phyloP scores from a whole-genome alignment of 2,888 invertebrate genomes.

The Balanococcus diminutus region DNA sequence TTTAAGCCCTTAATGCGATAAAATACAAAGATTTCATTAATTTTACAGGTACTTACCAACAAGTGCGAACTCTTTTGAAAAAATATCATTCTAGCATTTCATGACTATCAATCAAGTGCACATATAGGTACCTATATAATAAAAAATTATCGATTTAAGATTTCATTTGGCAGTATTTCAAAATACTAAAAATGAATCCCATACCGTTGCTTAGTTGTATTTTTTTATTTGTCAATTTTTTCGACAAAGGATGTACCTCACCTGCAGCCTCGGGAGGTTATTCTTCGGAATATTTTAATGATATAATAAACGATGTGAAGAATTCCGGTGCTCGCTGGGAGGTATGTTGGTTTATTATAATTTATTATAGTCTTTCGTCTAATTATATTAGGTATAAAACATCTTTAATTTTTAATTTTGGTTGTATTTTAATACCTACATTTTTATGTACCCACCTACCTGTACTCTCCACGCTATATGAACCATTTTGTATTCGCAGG shows the following conservation, averaged over 20 bases:
- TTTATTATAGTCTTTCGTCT: neutral
- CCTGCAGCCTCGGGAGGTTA: neutral
- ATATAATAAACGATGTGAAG: constrained; percentile 32
- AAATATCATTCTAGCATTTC: neutral
- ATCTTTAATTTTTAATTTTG: neutral
- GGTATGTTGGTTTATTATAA: constrained; percentile 2
- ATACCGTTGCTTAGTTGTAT: neutral
- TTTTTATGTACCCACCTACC: neutral
- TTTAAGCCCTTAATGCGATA: neutral
- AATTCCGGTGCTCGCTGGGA: constrained; percentile 25
- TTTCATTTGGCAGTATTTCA: neutral
- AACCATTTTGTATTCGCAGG: neutral
- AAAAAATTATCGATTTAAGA: neutral
- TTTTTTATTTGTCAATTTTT: neutral
- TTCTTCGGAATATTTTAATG: neutral
- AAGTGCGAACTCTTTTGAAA: neutral
- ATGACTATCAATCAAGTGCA: neutral
- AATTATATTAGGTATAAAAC: neutral
- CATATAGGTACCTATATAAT: neutral
- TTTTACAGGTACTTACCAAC: neutral
- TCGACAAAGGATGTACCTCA: neutral
- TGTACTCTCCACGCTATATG: neutral
- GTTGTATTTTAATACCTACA: neutral
- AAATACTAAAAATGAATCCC: neutral
- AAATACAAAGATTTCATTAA: neutral